Percentiles rank a stretch among this genome's conserved stretches.
These are phyloP conservation scores for Ganaspis brasiliensis DNA, from an alignment of 2,888 invertebrate species.

Conservation along the genomic window DNA sequence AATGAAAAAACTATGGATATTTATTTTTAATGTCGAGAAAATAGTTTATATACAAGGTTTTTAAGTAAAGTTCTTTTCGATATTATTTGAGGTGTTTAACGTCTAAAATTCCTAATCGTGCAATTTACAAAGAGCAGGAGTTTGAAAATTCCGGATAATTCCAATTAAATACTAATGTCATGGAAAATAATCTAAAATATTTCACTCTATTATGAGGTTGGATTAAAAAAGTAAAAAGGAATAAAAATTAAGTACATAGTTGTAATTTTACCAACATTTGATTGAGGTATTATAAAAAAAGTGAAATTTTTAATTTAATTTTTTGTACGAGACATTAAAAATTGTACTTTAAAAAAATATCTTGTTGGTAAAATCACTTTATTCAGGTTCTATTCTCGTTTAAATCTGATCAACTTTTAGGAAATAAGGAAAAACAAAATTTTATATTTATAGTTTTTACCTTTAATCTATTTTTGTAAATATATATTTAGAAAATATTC, in stretches of 20 bases:
- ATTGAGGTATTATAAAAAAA: too few species aligned
- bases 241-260: not conserved
- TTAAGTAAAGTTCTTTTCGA: conserved; percentile 21
- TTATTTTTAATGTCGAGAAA: not conserved
- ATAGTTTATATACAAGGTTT: not conserved
- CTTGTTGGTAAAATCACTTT: too few species aligned
- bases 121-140: not conserved
- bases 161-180: not conserved
- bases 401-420: too few species aligned
- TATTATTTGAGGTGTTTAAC: not conserved
- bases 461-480: not conserved
- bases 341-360: too few species aligned
- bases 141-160: conserved; percentile 24
- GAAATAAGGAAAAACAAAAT: too few species aligned
- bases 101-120: not conserved
- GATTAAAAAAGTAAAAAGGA: not conserved
- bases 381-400: too few species aligned
- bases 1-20: not conserved
- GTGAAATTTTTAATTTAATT: not conserved
- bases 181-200: too few species aligned
- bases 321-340: not conserved
- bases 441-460: too few species aligned
- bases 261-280: too few species aligned
- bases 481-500: conserved; percentile 4
- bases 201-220: not conserved